phyloP scores from a whole-genome alignment of 2,113 vertebrate species.

The Tachycineta bicolor region DNA sequence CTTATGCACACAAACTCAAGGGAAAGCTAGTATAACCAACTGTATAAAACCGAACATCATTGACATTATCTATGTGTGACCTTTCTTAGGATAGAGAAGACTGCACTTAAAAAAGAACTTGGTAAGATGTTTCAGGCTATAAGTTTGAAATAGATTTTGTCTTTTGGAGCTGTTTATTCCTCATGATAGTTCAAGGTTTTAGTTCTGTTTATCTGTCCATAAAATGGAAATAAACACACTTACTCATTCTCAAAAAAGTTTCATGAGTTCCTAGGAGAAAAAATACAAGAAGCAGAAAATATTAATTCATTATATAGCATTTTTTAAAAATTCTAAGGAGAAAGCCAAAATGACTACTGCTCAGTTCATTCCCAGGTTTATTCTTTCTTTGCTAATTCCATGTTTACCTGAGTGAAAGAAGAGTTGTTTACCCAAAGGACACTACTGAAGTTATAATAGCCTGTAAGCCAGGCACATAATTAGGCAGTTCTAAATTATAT shows the following conservation, averaged over 20 bases:
- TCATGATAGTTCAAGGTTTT: not conserved
- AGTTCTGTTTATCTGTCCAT: not conserved
- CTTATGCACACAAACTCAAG: not conserved
- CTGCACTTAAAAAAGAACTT: not conserved
- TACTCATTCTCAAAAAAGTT: not conserved
- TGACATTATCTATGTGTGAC: not conserved
- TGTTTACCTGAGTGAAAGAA: not conserved
- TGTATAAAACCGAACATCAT: not conserved
- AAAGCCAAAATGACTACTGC: not conserved
- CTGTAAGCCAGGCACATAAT: not conserved
- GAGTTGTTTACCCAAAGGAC: not conserved
- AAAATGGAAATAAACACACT: not conserved
- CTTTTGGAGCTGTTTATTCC: not conserved
- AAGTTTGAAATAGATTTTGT: not conserved
- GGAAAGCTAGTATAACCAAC: not conserved
- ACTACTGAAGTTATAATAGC: not conserved
- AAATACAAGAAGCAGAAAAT: not conserved
- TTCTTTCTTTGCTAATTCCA: not conserved
- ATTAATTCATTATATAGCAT: not conserved
- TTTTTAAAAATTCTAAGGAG: not conserved
- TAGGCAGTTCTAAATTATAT: not conserved
- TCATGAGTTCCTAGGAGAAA: not conserved
- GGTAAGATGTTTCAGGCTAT: not conserved
- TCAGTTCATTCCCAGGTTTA: not conserved
- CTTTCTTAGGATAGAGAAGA: not conserved